Percentiles rank a stretch among this genome's conserved stretches.
These are phyloP conservation scores for Tetramorium parvispinum DNA, from an alignment of 1,140 invertebrate species.

Conservation along the genomic window DNA sequence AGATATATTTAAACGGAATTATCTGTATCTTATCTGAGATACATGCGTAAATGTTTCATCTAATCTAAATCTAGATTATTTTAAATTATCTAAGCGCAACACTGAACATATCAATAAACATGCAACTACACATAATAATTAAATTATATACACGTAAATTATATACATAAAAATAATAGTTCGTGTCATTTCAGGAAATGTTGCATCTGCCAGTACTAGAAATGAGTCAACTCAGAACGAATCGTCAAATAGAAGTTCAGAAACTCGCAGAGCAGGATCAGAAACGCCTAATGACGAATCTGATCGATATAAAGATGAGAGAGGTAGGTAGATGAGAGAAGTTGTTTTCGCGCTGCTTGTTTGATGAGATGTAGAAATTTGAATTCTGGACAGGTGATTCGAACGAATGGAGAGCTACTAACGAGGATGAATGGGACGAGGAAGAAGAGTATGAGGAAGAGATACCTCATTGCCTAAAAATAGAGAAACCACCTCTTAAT, in stretches of 20 bases:
- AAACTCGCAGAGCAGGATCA: neutral
- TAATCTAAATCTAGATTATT: too few relatives aligned
- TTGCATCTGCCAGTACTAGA: conserved; percentile 43
- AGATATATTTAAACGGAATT: too few relatives aligned
- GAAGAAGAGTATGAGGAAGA: conserved; percentile 82
- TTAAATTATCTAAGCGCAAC: too few relatives aligned
- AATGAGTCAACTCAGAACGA: neutral
- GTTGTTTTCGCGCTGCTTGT: neutral
- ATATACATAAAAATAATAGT: neutral
- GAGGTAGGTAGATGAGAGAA: conserved; percentile 37
- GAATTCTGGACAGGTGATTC: conserved; percentile 67
- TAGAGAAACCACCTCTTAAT: conserved; percentile 89
- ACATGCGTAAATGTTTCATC: too few relatives aligned
- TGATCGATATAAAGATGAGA: conserved; percentile 21
- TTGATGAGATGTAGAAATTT: neutral
- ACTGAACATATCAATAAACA: too few relatives aligned
- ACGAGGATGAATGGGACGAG: conserved; percentile 81
- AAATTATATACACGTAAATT: neutral
- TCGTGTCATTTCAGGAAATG: conserved; percentile 28
- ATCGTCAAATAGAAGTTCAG: neutral
- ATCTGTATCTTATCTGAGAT: too few relatives aligned
- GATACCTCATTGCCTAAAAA: conserved; percentile 86
- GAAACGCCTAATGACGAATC: conserved; percentile 37
- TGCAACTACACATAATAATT: neutral
- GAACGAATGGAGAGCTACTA: conserved; percentile 78